phyloP scores from a whole-genome alignment of 2,113 vertebrate species.

The Brevimyrus niger region DNA sequence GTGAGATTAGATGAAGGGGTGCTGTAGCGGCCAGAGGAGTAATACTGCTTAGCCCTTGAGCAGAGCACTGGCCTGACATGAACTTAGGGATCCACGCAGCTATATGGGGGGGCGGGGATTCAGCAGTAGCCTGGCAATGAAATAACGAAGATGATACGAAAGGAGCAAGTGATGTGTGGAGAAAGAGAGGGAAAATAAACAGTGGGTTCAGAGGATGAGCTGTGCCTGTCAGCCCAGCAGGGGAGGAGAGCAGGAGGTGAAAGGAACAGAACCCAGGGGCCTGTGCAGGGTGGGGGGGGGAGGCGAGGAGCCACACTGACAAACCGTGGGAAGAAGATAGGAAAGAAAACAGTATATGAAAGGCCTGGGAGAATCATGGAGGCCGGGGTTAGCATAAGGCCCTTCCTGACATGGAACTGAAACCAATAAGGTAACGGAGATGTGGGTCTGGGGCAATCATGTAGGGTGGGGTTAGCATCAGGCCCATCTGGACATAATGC shows the following conservation, averaged over 20 bases:
- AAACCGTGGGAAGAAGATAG: neutral
- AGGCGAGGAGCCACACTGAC: neutral
- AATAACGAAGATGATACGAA: neutral
- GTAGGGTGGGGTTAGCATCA: too few relatives aligned
- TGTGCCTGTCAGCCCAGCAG: neutral
- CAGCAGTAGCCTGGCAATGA: neutral
- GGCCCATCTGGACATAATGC: fast-evolving
- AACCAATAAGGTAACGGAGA: neutral
- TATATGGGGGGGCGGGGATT: neutral
- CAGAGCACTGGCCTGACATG: neutral
- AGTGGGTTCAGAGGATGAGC: neutral
- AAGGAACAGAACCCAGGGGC: neutral
- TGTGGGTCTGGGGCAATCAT: neutral
- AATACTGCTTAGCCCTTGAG: neutral
- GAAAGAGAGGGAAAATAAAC: neutral
- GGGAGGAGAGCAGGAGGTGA: neutral
- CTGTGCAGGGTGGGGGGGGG: neutral
- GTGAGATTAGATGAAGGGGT: neutral
- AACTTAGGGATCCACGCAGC: neutral
- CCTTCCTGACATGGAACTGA: neutral
- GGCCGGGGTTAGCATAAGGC: neutral
- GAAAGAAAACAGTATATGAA: neutral
- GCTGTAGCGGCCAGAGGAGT: neutral
- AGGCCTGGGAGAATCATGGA: neutral
- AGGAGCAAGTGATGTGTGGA: neutral